phyloP scores from a whole-genome alignment of 53 echinoderm and acorn worm genomes.

The Echinometra lucunter region DNA sequence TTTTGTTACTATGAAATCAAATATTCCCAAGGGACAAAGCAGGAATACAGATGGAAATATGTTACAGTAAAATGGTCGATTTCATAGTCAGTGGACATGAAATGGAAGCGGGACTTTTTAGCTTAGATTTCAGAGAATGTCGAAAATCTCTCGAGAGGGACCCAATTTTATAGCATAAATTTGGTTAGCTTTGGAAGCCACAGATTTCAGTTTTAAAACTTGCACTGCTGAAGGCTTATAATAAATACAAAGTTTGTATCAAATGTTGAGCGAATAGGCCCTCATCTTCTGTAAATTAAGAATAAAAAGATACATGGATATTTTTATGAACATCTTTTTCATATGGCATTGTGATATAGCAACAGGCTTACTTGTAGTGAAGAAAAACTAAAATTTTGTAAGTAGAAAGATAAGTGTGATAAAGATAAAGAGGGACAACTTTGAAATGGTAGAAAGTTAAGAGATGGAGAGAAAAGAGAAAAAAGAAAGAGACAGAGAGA shows the following conservation, averaged over 20 bases:
- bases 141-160: neutral
- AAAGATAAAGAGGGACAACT: neutral
- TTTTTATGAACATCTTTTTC: too few species aligned
- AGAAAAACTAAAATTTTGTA: too few species aligned
- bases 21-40: too few species aligned
- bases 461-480: neutral
- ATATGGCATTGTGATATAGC: too few species aligned
- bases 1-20: neutral
- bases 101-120: slow-evolving; percentile 4
- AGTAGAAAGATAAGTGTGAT: neutral
- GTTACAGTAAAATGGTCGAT: neutral
- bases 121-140: slow-evolving; percentile 29
- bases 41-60: too few species aligned
- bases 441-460: neutral
- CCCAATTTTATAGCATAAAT: neutral
- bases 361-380: too few species aligned
- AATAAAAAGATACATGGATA: too few species aligned
- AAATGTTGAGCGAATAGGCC: neutral
- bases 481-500: neutral
- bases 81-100: slow-evolving; percentile 46
- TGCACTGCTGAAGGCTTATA: neutral
- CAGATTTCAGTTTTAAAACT: neutral
- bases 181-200: neutral
- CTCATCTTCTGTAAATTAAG: too few species aligned
- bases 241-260: neutral